These are phyloP conservation scores for Ephestia elutella DNA, from an alignment of 1,140 invertebrate species.

Conservation along the genomic window DNA sequence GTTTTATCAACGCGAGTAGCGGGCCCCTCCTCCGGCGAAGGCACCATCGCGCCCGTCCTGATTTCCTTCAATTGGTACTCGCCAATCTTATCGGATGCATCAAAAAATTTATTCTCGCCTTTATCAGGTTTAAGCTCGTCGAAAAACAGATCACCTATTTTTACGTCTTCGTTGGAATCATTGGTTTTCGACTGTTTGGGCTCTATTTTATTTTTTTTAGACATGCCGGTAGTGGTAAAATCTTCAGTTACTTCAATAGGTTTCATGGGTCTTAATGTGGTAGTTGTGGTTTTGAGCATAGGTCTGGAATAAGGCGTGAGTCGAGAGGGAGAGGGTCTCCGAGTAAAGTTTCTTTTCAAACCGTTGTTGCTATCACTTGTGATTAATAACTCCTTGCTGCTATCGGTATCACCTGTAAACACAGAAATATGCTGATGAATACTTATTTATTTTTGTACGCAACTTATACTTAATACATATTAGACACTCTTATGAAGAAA, in stretches of 20 bases:
- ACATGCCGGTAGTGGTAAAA: background rate
- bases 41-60: background rate
- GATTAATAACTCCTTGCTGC: conserved; percentile 57
- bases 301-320: conserved; percentile 47
- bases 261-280: conserved; percentile 18
- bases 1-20: conserved; percentile 31
- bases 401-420: conserved; percentile 40
- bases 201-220: conserved; percentile 1
- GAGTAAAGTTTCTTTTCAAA: conserved; percentile 51
- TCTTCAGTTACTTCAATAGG: conserved; percentile 3
- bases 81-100: background rate
- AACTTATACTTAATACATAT: too few species aligned
- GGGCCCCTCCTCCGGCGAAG: background rate
- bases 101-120: conserved; percentile 7
- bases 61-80: background rate
- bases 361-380: conserved; percentile 58
- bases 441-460: too few species aligned
- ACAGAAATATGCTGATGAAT: background rate
- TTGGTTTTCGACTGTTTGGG: background rate
- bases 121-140: conserved; percentile 31
- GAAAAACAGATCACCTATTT: conserved; percentile 27
- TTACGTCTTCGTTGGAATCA: conserved; percentile 25
- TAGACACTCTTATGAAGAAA: too few species aligned
- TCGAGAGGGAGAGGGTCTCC: conserved; percentile 48
- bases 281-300: conserved; percentile 19